phyloP scores from a whole-genome alignment of 2,113 vertebrate species.

The Nycticebus coucang region DNA sequence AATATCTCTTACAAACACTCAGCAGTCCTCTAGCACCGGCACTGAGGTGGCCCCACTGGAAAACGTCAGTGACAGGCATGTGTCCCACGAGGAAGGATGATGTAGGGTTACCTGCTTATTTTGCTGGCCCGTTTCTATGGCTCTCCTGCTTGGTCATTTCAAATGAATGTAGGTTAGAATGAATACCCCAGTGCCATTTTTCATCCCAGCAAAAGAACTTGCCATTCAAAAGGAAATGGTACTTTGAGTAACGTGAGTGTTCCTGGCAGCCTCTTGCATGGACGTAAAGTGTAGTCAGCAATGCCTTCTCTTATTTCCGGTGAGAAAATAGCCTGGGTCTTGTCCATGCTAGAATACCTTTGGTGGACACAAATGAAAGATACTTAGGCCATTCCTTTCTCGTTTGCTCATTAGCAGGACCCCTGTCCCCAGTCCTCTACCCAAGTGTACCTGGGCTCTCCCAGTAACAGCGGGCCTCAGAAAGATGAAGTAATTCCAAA shows the following conservation, averaged over 20 bases:
- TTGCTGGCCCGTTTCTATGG: background rate
- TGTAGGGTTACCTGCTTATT: background rate
- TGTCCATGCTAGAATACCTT: background rate
- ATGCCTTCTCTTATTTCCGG: background rate
- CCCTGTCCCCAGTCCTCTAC: fast-evolving
- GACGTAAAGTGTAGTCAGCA: fast-evolving
- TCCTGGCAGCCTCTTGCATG: background rate
- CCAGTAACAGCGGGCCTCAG: background rate
- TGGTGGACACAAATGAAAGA: background rate
- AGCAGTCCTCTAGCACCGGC: background rate
- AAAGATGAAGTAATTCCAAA: background rate
- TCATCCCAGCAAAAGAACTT: background rate
- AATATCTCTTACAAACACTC: background rate
- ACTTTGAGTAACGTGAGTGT: background rate
- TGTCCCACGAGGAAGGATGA: constrained; percentile 44
- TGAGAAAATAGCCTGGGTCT: background rate
- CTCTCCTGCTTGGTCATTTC: background rate
- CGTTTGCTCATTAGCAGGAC: background rate
- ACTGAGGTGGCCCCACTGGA: background rate
- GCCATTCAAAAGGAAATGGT: background rate
- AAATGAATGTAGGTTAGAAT: background rate
- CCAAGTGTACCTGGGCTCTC: background rate
- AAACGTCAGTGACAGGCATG: background rate
- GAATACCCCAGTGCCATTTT: background rate
- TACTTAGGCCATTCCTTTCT: fast-evolving